Conservation (phyloP, 2,888 invertebrate genomes). For the Metacarcinus magister region DNA sequence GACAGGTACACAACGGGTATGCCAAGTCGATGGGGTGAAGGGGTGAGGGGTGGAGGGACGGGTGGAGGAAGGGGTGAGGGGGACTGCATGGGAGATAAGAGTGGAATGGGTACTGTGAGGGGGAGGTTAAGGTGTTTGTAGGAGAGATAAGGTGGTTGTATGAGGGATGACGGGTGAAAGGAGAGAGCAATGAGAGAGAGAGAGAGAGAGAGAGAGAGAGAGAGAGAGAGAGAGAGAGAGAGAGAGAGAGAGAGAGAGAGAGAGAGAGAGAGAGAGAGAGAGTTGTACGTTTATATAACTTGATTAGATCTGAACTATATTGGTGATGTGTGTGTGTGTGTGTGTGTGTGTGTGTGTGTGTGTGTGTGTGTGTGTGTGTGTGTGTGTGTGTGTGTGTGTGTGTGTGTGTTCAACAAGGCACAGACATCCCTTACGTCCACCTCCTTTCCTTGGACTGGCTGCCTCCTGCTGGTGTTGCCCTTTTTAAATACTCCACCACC, state of each 20-base stretch:
- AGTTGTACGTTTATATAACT: not conserved
- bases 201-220: slow-evolving; percentile 3
- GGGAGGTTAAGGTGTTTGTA: not conserved
- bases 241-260: not conserved
- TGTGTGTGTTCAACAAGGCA: too few species aligned
- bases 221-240: not conserved
- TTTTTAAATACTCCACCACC: not conserved
- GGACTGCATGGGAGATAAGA: not conserved
- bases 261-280: not conserved
- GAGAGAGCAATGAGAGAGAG: not conserved
- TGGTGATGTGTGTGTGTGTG: not conserved
- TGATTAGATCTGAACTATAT: not conserved
- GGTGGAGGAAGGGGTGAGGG: not conserved
- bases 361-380: slow-evolving; percentile 11
- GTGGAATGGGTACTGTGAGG: not conserved
- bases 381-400: not conserved
- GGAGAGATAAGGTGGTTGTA: not conserved
- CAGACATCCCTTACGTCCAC: not conserved
- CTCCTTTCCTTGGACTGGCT: not conserved
- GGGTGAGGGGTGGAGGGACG: not conserved
- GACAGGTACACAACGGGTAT: not conserved
- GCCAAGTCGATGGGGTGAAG: not conserved
- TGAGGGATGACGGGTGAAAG: too few species aligned
- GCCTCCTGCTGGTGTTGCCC: not conserved
- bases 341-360: slow-evolving; percentile 49